Conservation (phyloP, 1,140 invertebrate genomes). For the Megalopta genalis region DNA sequence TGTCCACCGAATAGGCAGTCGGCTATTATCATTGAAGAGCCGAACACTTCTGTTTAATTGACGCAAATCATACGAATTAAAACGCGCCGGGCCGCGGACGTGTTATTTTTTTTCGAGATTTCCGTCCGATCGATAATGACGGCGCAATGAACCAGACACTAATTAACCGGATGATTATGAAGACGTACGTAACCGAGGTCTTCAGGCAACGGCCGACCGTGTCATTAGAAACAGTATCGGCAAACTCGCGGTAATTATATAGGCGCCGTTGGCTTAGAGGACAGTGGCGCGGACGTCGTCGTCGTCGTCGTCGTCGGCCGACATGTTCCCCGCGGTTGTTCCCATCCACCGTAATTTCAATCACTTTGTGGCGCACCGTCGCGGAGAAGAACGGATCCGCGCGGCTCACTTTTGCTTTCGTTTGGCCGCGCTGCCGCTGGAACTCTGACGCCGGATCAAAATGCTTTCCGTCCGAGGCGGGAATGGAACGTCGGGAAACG, state of each 20-base stretch:
- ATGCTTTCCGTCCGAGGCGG: too few species aligned
- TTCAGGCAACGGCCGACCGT: neutral
- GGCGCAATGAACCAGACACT: conserved; percentile 6
- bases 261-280: neutral
- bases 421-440: neutral
- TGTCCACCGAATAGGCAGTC: neutral
- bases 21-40: conserved; percentile 10
- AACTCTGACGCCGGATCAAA: too few species aligned
- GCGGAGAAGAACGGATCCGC: neutral
- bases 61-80: conserved; percentile 37
- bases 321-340: too few species aligned
- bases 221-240: conserved; percentile 37
- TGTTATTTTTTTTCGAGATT: neutral
- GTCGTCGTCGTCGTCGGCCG: too few species aligned
- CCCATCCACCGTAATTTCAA: too few species aligned
- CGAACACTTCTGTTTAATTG: conserved; percentile 14
- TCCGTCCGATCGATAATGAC: conserved; percentile 18
- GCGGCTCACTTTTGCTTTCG: neutral
- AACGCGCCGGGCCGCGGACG: neutral
- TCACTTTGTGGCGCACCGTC: neutral
- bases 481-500: too few species aligned
- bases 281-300: too few species aligned
- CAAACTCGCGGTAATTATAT: conserved; percentile 17
- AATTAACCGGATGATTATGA: conserved; percentile 20
- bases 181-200: neutral